phyloP scores from a whole-genome alignment of 2,113 vertebrate genomes.

The Ploceus nigricollis region DNA sequence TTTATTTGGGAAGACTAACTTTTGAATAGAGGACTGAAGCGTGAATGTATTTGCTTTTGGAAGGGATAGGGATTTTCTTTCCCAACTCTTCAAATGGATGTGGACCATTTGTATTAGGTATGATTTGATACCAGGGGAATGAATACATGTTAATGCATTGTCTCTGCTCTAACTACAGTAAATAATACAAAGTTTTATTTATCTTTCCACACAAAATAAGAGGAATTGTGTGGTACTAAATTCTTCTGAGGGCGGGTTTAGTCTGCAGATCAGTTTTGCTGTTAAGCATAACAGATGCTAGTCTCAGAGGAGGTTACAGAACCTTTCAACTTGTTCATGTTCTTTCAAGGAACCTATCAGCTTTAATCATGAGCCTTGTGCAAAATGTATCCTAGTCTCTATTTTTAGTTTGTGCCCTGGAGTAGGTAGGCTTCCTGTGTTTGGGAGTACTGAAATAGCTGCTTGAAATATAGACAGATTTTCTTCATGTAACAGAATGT shows the following conservation, averaged over 20 bases:
- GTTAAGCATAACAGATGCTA: background rate
- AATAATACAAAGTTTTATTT: background rate
- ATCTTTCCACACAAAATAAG: background rate
- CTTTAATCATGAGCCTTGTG: background rate
- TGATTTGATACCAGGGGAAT: background rate
- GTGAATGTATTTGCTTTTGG: background rate
- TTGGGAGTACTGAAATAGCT: background rate
- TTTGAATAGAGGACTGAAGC: background rate
- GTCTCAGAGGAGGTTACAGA: background rate
- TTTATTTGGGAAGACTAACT: background rate
- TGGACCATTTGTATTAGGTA: background rate
- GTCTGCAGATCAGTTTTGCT: background rate
- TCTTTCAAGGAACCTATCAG: background rate
- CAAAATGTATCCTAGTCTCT: background rate
- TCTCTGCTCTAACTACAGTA: background rate
- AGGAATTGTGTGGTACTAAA: background rate
- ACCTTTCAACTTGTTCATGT: background rate
- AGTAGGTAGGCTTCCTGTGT: background rate
- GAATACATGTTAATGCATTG: background rate
- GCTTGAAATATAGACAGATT: background rate
- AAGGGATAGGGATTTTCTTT: background rate
- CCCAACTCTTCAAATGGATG: fast-evolving
- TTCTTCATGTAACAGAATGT: background rate
- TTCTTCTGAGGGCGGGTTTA: background rate
- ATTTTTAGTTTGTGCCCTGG: slow-evolving; percentile 4